Conservation (phyloP, 2,113 vertebrate species). For the Peromyscus leucopus region DNA sequence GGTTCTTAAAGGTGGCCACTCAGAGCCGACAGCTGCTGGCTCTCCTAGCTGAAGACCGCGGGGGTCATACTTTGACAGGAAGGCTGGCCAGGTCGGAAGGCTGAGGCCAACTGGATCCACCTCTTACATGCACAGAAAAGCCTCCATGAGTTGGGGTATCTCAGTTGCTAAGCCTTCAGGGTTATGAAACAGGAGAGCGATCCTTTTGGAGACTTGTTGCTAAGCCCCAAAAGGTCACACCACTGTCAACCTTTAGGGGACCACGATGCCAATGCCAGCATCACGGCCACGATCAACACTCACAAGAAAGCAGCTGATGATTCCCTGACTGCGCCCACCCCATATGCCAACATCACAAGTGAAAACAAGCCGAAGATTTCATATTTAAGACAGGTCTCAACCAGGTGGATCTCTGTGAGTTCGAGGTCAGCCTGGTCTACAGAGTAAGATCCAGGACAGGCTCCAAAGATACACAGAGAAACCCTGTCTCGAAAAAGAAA, state of each 20-base stretch:
- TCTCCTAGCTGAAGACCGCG: background rate
- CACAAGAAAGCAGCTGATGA: background rate
- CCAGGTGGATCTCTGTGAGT: background rate
- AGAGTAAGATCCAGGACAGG: background rate
- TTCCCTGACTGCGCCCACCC: background rate
- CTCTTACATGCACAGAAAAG: background rate
- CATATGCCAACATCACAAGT: background rate
- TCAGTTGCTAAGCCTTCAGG: background rate
- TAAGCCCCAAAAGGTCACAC: background rate
- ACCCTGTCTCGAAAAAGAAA: too few relatives aligned
- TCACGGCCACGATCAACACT: background rate
- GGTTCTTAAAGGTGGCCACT: conserved; percentile 16
- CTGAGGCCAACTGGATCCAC: background rate
- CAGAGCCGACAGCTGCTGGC: background rate
- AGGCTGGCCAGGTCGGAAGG: background rate
- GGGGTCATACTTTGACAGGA: background rate
- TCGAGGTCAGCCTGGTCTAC: background rate
- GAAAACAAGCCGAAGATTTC: background rate
- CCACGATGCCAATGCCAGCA: background rate
- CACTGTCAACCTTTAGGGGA: background rate
- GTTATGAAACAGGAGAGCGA: background rate
- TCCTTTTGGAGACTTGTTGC: background rate
- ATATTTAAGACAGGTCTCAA: background rate
- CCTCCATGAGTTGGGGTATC: background rate
- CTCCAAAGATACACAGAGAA: too few relatives aligned